Base-by-base conservation (phyloP, 2,797 vertebrate genomes). In the Gadopsis bispinosus region DNA sequence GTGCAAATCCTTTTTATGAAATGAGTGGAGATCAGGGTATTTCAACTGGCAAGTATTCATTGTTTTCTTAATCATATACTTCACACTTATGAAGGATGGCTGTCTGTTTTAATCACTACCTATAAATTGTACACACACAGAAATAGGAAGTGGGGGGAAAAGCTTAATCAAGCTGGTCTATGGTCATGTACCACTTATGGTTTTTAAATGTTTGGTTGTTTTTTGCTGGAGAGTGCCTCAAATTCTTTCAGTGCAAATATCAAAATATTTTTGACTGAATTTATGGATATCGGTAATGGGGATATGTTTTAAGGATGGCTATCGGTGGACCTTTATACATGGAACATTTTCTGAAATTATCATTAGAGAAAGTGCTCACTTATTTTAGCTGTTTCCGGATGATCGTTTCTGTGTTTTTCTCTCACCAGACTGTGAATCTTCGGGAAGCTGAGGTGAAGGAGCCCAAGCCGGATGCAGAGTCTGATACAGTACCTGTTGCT, bases 401-500 rank as follows among this genome's bases (percentile, higher is more conserved):
- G 26, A 13, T 29, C 1, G 56, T 70, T 48, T 47, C 5, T n/a
- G 5, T 47, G 6, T 22, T 56, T 41, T 48, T 83, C 16, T 82
- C 33, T 77, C 50, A 51, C 16, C 89, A 99, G 98, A 93, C 89
- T 91, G 86, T 93, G 86, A 96, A 96, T 87, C 71, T 77, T 58
- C 81, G 84, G 68, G 94, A 95, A 73, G 74, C 87, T 77, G 94
- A 80, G 75, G 85, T 79, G 35, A 85, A 88, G 33, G 87, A 89
- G 50, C 76, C 75, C 7, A 87, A 82, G 22, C 41, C 86, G 29
- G 87, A 92, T 19, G 73, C 75, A 31, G 87, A 81, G 47, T 81
- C 78, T 12, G 88, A 91, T 17, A 58, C 77, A 58, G 45, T 55
- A 63, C 69, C 73, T 61, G 83, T 75, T 41, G 77, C 77, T 55